Base-by-base conservation (phyloP, 2,113 vertebrate species). In the Gopherus evgoodei region DNA sequence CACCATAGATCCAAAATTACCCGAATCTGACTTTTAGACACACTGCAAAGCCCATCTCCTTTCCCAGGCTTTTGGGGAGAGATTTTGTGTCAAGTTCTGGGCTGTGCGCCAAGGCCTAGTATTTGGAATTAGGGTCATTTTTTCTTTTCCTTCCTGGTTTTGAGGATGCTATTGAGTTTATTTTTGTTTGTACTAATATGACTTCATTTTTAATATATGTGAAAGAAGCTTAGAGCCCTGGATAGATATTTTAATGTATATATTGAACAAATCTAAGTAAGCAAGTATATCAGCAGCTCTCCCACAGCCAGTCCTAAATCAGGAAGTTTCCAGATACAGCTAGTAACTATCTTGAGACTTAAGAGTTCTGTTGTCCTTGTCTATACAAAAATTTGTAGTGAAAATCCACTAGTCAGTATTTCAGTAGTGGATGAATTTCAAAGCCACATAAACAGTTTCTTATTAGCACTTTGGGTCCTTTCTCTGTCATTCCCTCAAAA, bases 361-460 rank as follows among this genome's bases (percentile, higher is more conserved):
- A 65, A 65, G 62, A n/a, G 11, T 19, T 69, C 6, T 69, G 14
- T n/a, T 69, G 35, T 69, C 35, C 65, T 29, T 10, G 5, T 11
- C 56, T 29, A 29, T 59, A 27, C 65, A 35, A 69, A 91, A 88
- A 35, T 35, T 76, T 42, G 14, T 83, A 57, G 59, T 56, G 35
- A 49, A 91, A 91, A 24, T 35, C 69, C 21, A 72, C 49, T 35
- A 5, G 3, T 11, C 4, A 29, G 1, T 86, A 53, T 5, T 56
- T 42, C 84, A 81, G 50, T n/a, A 69, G 35, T 79, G 16, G 29
- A 31, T 89, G 82, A 90, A 85, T 85, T 89, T 72, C 88, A 44
- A 53, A 88, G 31, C 86, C 8, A 13, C n/a, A 44, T 2, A 80
- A 11, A 1, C 38, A 3, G 1, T 2, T 11, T 13, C 35, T 94